Evolutionary conservation across 2,888 invertebrate species (phyloP).

Genomic region (Cheilosia vulpina): DNA sequence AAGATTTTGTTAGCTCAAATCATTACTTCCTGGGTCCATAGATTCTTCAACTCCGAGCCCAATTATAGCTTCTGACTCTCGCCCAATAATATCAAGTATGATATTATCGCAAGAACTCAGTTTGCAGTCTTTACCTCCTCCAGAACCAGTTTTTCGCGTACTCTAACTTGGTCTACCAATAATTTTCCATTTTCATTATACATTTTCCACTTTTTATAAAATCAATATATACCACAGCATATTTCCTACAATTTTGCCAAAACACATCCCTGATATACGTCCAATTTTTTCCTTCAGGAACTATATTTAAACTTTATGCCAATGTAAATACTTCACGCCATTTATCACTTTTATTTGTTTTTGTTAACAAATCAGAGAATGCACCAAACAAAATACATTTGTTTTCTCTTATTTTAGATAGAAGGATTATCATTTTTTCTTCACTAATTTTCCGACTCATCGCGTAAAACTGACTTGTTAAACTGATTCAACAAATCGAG

Average conservation of each 20-base stretch:
- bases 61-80: background rate
- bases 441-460: conserved; percentile 15
- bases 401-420: background rate
- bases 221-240: background rate
- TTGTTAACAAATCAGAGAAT: background rate
- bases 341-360: no score
- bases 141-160: background rate
- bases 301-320: no score
- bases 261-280: background rate
- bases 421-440: background rate
- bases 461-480: conserved; percentile 3
- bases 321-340: no score
- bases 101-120: no score
- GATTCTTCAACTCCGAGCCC: conserved; percentile 4
- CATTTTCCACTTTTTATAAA: background rate
- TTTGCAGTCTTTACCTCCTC: no score
- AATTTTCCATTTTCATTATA: background rate
- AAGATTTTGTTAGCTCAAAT: background rate
- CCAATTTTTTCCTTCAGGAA: no score
- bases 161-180: conserved; percentile 7
- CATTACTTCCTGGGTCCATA: conserved; percentile 3
- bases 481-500: background rate
- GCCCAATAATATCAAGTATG: conserved; percentile 5
- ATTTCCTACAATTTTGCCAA: no score
- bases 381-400: conserved; percentile 3